phyloP scores from a whole-genome alignment of 1,140 invertebrate genomes.

The honey bee (Apis mellifera) region Amel_HAv3.1 CM009934.2:6303501-6304000 shows the following conservation, averaged over 20 bases:
- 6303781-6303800: neutral
- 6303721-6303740: no score
- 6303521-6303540: neutral
- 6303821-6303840: neutral
- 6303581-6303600: no score
- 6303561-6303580: no score
- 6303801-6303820: neutral
- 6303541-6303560: no score
- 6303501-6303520: neutral
- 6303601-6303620: no score
- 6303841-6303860: no score
- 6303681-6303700: neutral
- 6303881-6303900: constrained; percentile 33
- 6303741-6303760: no score
- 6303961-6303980: constrained; percentile 22
- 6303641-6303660: neutral
- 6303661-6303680: no score
- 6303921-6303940: constrained; percentile 40
- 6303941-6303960: constrained; percentile 31
- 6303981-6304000: neutral
- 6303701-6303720: no score
- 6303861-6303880: neutral
- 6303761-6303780: neutral
- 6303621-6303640: neutral
- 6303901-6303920: constrained; percentile 17